These are phyloP conservation scores for Melieria crassipennis DNA, from an alignment of 2,888 invertebrate species.

Conservation along the genomic window DNA sequence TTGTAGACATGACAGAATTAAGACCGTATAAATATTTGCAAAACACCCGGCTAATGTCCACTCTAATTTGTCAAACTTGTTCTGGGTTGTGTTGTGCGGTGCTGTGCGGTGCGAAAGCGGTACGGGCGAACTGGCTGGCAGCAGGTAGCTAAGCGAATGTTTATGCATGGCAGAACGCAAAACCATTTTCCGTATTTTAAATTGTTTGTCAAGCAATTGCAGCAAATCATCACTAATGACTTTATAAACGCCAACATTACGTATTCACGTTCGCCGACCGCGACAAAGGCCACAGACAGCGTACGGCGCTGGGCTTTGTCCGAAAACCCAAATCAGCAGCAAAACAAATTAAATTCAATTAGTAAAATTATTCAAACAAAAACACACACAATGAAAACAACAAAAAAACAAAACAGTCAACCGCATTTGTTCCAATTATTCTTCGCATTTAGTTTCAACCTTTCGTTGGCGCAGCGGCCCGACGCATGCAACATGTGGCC, in stretches of 20 bases:
- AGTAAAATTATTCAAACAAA: constrained; percentile 32
- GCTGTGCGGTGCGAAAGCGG: too few species aligned
- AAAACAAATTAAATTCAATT: constrained; percentile 45
- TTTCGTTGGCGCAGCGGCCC: constrained; percentile 15
- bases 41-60: too few species aligned
- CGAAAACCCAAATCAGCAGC: neutral
- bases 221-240: constrained; percentile 38
- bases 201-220: constrained; percentile 34
- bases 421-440: constrained; percentile 33
- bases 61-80: too few species aligned
- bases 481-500: constrained; percentile 9
- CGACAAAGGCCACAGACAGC: neutral
- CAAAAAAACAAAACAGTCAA: constrained; percentile 13
- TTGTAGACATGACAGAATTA: too few species aligned
- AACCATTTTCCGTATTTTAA: neutral
- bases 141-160: too few species aligned
- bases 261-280: too few species aligned
- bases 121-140: too few species aligned
- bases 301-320: neutral
- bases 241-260: constrained; percentile 12
- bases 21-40: too few species aligned
- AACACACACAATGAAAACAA: constrained; percentile 23
- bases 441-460: constrained; percentile 16
- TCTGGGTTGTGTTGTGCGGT: too few species aligned
- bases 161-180: too few species aligned